These are phyloP conservation scores for Tadarida brasiliensis DNA, from an alignment of 2,797 vertebrate species.

Conservation along the genomic window DNA sequence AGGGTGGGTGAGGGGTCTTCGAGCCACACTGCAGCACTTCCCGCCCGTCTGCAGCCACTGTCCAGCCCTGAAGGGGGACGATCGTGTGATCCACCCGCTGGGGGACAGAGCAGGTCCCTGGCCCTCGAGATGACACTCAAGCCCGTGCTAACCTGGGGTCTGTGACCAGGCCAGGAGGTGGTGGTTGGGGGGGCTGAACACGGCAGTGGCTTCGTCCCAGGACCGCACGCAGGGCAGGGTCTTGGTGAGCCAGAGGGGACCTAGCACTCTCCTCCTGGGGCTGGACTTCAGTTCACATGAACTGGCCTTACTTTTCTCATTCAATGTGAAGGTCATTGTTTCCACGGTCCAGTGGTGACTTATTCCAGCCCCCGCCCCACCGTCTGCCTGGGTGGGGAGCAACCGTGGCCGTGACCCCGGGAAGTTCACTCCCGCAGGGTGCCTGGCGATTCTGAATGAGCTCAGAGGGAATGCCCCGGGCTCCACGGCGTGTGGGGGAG, in stretches of 20 bases:
- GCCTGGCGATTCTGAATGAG: accelerated
- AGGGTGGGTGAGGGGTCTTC: background rate
- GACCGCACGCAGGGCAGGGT: background rate
- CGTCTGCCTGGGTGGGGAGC: accelerated
- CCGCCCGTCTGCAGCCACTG: background rate
- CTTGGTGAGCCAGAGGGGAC: no score
- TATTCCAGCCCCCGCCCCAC: accelerated
- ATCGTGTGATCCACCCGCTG: accelerated
- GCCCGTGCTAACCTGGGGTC: background rate
- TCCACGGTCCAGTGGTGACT: accelerated
- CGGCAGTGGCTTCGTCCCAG: accelerated
- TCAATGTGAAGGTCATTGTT: accelerated
- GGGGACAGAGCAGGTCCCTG: background rate
- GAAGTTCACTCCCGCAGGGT: accelerated
- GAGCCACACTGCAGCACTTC: background rate
- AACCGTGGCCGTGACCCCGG: accelerated
- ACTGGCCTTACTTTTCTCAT: accelerated
- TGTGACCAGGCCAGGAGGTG: accelerated
- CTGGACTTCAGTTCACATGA: background rate
- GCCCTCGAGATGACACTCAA: background rate
- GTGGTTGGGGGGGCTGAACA: no score
- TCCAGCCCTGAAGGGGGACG: accelerated
- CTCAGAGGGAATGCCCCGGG: background rate
- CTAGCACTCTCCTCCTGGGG: accelerated
- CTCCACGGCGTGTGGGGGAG: accelerated